Evolutionary conservation across 2,888 invertebrate species (phyloP).

Genomic region (Dyspetes luteomarginatus): DNA sequence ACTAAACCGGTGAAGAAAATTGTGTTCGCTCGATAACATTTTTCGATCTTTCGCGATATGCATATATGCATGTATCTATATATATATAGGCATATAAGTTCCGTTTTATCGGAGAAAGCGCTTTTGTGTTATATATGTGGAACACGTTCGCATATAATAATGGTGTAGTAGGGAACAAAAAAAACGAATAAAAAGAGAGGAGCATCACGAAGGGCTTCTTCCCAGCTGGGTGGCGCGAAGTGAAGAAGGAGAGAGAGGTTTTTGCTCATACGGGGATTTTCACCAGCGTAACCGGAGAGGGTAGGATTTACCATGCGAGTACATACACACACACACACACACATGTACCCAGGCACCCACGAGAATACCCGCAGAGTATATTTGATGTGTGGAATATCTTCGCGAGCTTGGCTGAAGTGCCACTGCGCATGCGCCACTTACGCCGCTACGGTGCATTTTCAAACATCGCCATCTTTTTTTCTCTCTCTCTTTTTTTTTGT

Average conservation of each 20-base stretch:
- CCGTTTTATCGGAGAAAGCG: conserved; percentile 46
- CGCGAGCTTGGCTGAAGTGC: conserved; percentile 48
- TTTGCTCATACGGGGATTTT: conserved; percentile 43
- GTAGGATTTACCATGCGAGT: conserved; percentile 49
- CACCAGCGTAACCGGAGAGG: conserved; percentile 16
- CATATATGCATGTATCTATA: neutral
- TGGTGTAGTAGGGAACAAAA: conserved; percentile 8
- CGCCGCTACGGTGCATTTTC: conserved; percentile 65
- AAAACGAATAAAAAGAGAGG: conserved; percentile 38
- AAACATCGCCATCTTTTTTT: conserved; percentile 68
- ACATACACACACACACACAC: conserved; percentile 14
- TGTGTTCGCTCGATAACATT: conserved; percentile 35
- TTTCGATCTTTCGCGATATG: conserved; percentile 43
- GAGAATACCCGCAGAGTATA: neutral
- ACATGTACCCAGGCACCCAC: neutral
- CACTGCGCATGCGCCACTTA: conserved; percentile 64
- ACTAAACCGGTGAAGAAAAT: neutral
- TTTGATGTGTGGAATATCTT: conserved; percentile 65
- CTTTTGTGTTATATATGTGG: conserved; percentile 12
- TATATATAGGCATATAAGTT: neutral
- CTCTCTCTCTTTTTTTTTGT: conserved; percentile 29
- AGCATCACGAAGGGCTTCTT: conserved; percentile 55
- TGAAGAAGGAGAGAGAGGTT: conserved; percentile 4
- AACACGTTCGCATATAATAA: conserved; percentile 33
- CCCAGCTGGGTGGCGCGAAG: conserved; percentile 15